phyloP scores from a whole-genome alignment of 2,888 invertebrate species.

The Neoaliturus tenellus region DNA sequence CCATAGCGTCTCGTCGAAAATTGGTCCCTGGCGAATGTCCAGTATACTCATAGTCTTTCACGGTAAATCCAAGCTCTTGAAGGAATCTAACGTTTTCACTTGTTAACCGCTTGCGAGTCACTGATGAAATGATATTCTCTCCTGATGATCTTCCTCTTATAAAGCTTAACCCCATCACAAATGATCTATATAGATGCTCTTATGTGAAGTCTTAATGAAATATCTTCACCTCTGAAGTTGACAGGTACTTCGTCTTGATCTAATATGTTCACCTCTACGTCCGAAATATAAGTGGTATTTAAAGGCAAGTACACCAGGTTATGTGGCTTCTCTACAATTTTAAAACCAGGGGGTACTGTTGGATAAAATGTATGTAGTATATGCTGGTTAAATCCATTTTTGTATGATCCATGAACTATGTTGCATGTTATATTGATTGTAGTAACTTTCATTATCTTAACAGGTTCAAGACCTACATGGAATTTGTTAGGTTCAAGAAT shows the following conservation, averaged over 20 bases:
- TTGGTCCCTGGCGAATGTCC: slow-evolving; percentile 42
- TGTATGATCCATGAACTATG: slow-evolving; percentile 35
- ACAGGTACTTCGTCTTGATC: background rate
- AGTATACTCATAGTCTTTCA: slow-evolving; percentile 42
- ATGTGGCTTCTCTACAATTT: slow-evolving; percentile 33
- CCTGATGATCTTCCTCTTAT: too few species aligned
- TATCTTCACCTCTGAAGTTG: slow-evolving; percentile 27
- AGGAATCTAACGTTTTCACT: slow-evolving; percentile 21
- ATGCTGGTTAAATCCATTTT: slow-evolving; percentile 11
- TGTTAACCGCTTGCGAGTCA: too few species aligned
- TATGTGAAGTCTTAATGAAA: slow-evolving; percentile 10
- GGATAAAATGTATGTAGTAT: slow-evolving; percentile 27
- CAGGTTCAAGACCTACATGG: background rate
- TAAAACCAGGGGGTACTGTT: slow-evolving; percentile 31
- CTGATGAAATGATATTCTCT: too few species aligned
- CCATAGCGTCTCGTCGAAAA: slow-evolving; percentile 56
- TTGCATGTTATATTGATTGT: slow-evolving; percentile 34
- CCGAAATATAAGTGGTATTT: slow-evolving; percentile 9
- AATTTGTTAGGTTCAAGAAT: background rate
- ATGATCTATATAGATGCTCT: background rate
- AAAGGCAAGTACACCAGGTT: slow-evolving; percentile 32
- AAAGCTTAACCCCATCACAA: too few species aligned
- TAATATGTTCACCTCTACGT: too few species aligned
- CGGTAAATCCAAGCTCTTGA: slow-evolving; percentile 24
- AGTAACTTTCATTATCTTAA: slow-evolving; percentile 24